Conservation (phyloP, 2,113 vertebrate species). For the cattle (Bos taurus) region ARS-UCD2.0 NC_037331.1:83076001-83076500, state of each 20-base stretch:
- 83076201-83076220: background rate
- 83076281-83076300: background rate
- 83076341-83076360: background rate
- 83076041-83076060: background rate
- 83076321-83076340: background rate
- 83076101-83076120: background rate
- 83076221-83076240: background rate
- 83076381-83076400: background rate
- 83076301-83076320: background rate
- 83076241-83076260: background rate
- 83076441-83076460: background rate
- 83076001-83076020: background rate
- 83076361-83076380: background rate
- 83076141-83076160: background rate
- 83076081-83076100: background rate
- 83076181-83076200: background rate
- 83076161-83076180: background rate
- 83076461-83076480: background rate
- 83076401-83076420: background rate
- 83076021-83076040: background rate
- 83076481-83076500: background rate
- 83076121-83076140: background rate
- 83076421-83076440: background rate
- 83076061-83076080: background rate
- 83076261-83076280: background rate